Evolutionary conservation across 2,888 invertebrate genomes (phyloP).

Genomic region (Baronia brevicornis): DNA sequence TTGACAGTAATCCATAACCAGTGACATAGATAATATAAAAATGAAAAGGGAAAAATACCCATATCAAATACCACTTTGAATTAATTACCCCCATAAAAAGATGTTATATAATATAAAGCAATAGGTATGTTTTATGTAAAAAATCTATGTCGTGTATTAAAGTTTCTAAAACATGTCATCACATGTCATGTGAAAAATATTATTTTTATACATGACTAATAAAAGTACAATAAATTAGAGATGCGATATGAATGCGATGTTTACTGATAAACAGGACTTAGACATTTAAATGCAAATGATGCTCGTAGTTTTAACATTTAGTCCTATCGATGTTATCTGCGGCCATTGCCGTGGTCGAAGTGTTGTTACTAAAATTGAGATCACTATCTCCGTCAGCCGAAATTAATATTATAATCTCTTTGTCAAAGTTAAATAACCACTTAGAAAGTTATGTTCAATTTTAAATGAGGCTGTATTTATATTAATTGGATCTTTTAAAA

Average conservation of each 20-base stretch:
- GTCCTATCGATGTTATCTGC: slow-evolving; percentile 5
- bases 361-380: slow-evolving; percentile 14
- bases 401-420: slow-evolving; percentile 12
- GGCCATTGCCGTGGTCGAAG: slow-evolving; percentile 10
- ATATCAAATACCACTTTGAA: too few relatives aligned
- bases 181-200: slow-evolving; percentile 1
- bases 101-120: too few relatives aligned
- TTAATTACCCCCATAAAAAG: too few relatives aligned
- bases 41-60: too few relatives aligned
- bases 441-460: slow-evolving; percentile 9
- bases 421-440: slow-evolving; percentile 9
- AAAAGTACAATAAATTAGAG: too few relatives aligned
- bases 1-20: too few relatives aligned
- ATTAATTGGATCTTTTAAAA: slow-evolving; percentile 9
- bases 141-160: slow-evolving; percentile 7
- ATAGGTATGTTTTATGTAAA: too few relatives aligned
- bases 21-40: too few relatives aligned
- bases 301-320: slow-evolving; percentile 6
- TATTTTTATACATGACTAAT: too few relatives aligned
- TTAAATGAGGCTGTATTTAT: slow-evolving; percentile 9
- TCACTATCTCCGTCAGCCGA: slow-evolving; percentile 10
- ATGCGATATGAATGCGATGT: slow-evolving; percentile 7
- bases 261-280: neutral
- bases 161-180: slow-evolving; percentile 8
- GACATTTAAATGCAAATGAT: slow-evolving; percentile 12